Conservation (phyloP, 2,797 vertebrate genomes). For the Falco biarmicus region DNA sequence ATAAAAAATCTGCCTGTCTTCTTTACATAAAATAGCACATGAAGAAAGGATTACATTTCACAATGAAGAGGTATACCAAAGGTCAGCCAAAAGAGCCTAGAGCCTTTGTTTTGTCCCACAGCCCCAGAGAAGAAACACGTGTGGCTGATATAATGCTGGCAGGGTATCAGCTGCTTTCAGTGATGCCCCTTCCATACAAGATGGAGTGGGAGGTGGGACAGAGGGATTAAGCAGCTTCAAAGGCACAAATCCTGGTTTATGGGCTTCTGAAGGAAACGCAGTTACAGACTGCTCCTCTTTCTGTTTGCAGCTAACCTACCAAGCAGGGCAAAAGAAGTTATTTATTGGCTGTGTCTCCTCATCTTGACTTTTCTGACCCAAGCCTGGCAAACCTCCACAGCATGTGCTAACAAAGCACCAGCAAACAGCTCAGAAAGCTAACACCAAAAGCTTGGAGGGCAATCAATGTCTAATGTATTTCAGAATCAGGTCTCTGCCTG, state of each 20-base stretch:
- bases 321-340: background rate
- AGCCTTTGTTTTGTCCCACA: background rate
- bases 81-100: background rate
- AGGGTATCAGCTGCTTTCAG: background rate
- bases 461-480: background rate
- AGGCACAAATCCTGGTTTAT: background rate
- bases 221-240: background rate
- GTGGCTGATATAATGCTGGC: background rate
- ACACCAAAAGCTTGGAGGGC: background rate
- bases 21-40: background rate
- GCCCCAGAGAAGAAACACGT: background rate
- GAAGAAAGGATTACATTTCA: background rate
- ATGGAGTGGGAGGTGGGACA: background rate
- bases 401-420: background rate
- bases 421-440: slow-evolving; percentile 10
- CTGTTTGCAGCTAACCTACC: background rate
- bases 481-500: background rate
- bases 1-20: background rate
- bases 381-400: background rate
- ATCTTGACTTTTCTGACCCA: background rate
- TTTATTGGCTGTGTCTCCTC: background rate
- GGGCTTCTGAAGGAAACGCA: background rate
- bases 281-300: background rate
- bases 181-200: background rate
- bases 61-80: background rate